Evolutionary conservation across 2,888 invertebrate genomes (phyloP).

Genomic region (Apamea anceps): DNA sequence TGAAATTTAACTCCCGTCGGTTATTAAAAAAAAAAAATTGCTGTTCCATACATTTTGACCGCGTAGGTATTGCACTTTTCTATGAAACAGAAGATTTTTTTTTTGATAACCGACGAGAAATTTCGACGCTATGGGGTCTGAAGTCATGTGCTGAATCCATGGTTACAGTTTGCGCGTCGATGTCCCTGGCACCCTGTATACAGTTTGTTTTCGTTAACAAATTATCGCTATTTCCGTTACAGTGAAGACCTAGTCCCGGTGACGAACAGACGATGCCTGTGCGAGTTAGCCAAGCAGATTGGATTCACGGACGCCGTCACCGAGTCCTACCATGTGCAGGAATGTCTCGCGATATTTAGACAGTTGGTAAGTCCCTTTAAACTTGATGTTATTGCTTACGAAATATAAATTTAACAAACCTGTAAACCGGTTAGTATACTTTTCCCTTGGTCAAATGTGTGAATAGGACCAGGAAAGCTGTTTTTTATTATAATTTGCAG

Average conservation of each 20-base stretch:
- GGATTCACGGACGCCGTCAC: constrained; percentile 97
- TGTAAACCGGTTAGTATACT: neutral
- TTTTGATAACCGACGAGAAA: no score
- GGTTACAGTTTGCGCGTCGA: no score
- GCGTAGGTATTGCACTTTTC: no score
- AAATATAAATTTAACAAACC: neutral
- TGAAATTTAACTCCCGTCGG: no score
- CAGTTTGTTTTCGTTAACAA: no score
- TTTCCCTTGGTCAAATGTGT: neutral
- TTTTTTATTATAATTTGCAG: neutral
- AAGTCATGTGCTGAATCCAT: no score
- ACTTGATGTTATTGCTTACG: neutral
- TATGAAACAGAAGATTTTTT: no score
- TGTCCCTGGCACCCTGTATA: no score
- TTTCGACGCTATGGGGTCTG: no score
- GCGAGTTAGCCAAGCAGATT: constrained; percentile 98
- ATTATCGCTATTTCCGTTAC: constrained; percentile 67
- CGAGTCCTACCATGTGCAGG: constrained; percentile 95
- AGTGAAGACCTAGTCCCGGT: constrained; percentile 98
- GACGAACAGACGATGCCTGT: constrained; percentile 97
- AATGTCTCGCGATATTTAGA: constrained; percentile 97
- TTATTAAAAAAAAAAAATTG: no score
- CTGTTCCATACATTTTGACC: no score
- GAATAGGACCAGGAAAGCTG: neutral
- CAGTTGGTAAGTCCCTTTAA: constrained; percentile 93